These are phyloP conservation scores for Lucinisca nassula DNA, from an alignment of 2,888 invertebrate genomes.

Conservation along the genomic window DNA sequence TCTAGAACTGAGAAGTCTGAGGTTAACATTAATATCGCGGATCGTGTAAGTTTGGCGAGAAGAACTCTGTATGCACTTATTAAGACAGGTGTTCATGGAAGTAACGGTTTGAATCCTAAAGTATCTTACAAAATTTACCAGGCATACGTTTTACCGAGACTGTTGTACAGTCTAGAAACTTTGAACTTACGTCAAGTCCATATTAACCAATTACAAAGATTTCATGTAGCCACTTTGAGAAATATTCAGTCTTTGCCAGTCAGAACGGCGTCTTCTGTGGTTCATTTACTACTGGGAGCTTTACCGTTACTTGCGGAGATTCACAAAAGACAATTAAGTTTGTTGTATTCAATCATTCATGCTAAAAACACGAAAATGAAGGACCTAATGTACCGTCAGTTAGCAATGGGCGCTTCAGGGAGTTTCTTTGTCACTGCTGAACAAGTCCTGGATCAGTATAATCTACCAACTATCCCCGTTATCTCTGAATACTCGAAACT, in stretches of 20 bases:
- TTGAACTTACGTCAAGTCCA: neutral
- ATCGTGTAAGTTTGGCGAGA: constrained; percentile 7
- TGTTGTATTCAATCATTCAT: neutral
- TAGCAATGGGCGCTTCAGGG: neutral
- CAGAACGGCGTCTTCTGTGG: constrained; percentile 10
- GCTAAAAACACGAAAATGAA: neutral
- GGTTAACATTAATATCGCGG: neutral
- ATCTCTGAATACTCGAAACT: too few relatives aligned
- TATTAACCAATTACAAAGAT: neutral
- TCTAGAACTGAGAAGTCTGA: neutral
- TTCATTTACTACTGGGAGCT: constrained; percentile 7
- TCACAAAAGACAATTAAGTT: constrained; percentile 21
- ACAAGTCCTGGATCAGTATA: too few relatives aligned
- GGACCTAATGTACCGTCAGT: neutral
- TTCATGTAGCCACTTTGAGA: too few relatives aligned
- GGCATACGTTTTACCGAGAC: constrained; percentile 8
- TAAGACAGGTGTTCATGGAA: constrained; percentile 17
- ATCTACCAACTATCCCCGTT: too few relatives aligned
- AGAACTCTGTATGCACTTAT: constrained; percentile 22
- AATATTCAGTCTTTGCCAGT: neutral
- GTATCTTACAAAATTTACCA: constrained; percentile 26
- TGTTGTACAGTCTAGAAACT: constrained; percentile 12
- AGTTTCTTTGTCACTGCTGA: too few relatives aligned
- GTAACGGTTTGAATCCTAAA: constrained; percentile 24
- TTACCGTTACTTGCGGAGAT: neutral